A percentile compares a stretch with the other conserved stretches of the same genome.
These are phyloP conservation scores for Gavia stellata DNA, from an alignment of 2,113 vertebrate genomes.

Conservation along the genomic window DNA sequence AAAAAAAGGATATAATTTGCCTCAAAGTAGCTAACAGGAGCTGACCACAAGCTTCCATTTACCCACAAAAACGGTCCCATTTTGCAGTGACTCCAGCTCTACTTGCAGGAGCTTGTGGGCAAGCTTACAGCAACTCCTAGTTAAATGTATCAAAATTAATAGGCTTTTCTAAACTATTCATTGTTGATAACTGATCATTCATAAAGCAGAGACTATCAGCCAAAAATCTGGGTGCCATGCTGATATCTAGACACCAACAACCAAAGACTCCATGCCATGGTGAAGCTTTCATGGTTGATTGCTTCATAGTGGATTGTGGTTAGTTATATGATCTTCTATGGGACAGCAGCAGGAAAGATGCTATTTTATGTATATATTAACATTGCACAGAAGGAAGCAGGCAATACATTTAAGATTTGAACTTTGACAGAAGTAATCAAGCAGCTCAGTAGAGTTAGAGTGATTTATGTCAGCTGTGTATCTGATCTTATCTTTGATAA, in stretches of 20 bases:
- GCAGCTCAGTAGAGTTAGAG: neutral
- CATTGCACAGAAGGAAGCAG: neutral
- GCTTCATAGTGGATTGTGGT: neutral
- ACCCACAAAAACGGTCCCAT: neutral
- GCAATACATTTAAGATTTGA: neutral
- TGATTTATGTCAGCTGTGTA: neutral
- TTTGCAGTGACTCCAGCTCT: neutral
- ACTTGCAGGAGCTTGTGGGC: neutral
- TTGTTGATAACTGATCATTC: neutral
- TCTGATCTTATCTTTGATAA: conserved; percentile 17
- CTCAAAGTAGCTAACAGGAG: neutral
- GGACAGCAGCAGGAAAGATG: neutral
- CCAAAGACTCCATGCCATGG: neutral
- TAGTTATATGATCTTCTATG: neutral
- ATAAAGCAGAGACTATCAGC: neutral
- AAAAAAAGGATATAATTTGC: neutral
- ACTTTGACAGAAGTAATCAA: neutral
- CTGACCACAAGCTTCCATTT: neutral
- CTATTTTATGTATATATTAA: neutral
- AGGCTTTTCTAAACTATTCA: neutral
- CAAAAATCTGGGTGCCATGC: neutral
- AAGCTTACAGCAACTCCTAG: neutral
- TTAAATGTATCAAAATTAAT: neutral
- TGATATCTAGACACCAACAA: neutral
- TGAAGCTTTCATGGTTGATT: neutral